These are phyloP conservation scores for Geodia barretti DNA, from an alignment of 37 sponge, comb jelly and placozoan species.

Conservation along the genomic window DNA sequence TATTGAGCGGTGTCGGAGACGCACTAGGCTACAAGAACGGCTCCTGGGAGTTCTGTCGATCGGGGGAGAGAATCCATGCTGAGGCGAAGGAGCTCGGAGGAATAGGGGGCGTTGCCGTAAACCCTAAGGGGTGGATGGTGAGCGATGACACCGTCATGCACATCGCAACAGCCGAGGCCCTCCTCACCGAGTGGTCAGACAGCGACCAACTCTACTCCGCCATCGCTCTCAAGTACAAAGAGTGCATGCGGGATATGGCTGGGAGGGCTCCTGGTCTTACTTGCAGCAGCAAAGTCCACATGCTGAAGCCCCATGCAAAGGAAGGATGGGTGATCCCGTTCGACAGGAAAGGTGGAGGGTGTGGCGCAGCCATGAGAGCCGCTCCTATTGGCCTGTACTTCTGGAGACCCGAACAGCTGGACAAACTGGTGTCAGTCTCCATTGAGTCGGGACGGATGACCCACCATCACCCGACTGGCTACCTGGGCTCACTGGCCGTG, in stretches of 20 bases:
- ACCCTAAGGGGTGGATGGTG: constrained; percentile 41
- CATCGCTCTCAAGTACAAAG: constrained; percentile 37
- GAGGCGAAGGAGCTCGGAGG: constrained; percentile 55
- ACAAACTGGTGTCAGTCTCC: constrained; percentile 31
- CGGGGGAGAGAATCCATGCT: constrained; percentile 65
- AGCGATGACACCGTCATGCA: constrained; percentile 63
- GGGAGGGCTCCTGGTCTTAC: constrained; percentile 46
- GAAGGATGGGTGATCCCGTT: constrained; percentile 39
- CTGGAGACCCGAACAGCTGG: constrained; percentile 43
- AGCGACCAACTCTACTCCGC: constrained; percentile 3
- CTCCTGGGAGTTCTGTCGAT: constrained; percentile 73
- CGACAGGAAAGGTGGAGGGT: constrained; percentile 39
- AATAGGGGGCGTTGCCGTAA: constrained; percentile 50
- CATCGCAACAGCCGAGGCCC: constrained; percentile 55
- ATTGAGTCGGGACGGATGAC: constrained; percentile 65
- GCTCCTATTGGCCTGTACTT: constrained; percentile 50
- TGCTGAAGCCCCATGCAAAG: constrained; percentile 1
- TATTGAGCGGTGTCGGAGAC: constrained; percentile 82
- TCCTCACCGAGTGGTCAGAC: constrained; percentile 23
- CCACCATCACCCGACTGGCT: constrained; percentile 65
- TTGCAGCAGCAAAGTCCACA: not conserved
- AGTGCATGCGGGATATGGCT: constrained; percentile 40
- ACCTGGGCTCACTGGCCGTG: constrained; percentile 43
- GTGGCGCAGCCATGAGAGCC: constrained; percentile 61
- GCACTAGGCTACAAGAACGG: constrained; percentile 89